Conservation (phyloP, 2,113 vertebrate species). For the Colaptes auratus region DNA sequence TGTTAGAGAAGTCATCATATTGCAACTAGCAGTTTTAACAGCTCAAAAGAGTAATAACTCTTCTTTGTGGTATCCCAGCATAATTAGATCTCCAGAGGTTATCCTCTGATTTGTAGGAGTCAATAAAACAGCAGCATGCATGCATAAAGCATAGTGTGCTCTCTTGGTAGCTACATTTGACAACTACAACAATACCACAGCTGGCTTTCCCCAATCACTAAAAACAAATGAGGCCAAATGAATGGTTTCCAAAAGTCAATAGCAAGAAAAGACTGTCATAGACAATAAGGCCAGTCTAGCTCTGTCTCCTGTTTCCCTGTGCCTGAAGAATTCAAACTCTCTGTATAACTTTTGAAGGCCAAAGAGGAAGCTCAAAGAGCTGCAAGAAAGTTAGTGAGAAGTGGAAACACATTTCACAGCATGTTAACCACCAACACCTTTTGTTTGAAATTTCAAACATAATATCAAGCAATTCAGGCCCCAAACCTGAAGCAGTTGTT, state of each 20-base stretch:
- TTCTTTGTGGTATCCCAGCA: constrained; percentile 11
- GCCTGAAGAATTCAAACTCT: neutral
- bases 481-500: neutral
- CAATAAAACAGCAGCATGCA: neutral
- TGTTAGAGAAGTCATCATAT: neutral
- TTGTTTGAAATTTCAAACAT: neutral
- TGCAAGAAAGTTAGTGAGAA: neutral
- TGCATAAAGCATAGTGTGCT: neutral
- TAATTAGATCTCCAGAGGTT: constrained; percentile 53
- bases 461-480: neutral
- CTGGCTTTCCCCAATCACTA: neutral
- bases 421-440: neutral
- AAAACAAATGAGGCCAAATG: neutral
- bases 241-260: neutral
- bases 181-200: neutral
- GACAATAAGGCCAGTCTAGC: neutral
- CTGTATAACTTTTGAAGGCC: neutral
- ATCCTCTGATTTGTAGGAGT: neutral
- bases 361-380: neutral
- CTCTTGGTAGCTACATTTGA: neutral
- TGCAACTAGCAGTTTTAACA: constrained; percentile 22
- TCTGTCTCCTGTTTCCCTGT: neutral
- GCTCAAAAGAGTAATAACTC: constrained; percentile 35
- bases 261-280: neutral
- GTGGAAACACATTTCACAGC: neutral